Evolutionary conservation across 2,888 invertebrate genomes (phyloP).

Genomic region (Slavum lentiscoides): DNA sequence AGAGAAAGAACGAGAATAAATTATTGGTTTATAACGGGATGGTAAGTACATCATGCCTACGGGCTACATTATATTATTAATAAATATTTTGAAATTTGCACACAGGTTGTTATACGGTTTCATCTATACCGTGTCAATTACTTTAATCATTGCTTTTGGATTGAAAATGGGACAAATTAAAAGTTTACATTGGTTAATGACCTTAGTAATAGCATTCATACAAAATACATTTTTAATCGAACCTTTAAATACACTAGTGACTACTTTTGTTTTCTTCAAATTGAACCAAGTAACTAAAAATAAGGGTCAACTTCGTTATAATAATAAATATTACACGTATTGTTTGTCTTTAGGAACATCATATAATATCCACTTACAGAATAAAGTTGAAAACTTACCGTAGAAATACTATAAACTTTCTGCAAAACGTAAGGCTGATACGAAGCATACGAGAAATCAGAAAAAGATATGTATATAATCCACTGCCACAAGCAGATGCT

Average conservation of each 20-base stretch:
- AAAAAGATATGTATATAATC: slow-evolving; percentile 14
- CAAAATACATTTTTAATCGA: neutral
- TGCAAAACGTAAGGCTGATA: neutral
- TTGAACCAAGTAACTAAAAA: slow-evolving; percentile 9
- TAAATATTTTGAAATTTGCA: neutral
- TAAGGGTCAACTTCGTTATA: no score
- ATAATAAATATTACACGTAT: neutral
- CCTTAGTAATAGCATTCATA: slow-evolving; percentile 1
- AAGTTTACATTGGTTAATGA: slow-evolving; percentile 29
- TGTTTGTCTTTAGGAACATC: neutral
- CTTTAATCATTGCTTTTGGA: slow-evolving; percentile 8
- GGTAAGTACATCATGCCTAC: no score
- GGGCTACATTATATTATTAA: no score
- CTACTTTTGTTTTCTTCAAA: neutral
- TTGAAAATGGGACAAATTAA: slow-evolving; percentile 30
- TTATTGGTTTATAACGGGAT: no score
- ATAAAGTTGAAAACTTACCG: neutral
- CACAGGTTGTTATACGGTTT: slow-evolving; percentile 2
- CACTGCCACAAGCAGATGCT: neutral
- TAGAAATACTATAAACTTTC: neutral
- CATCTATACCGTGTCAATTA: neutral
- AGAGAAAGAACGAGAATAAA: no score
- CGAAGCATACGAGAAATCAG: neutral
- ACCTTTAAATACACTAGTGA: slow-evolving; percentile 10
- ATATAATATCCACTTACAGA: neutral